Percentiles rank a stretch among this genome's conserved stretches.
Conservation (phyloP, 2,888 invertebrate species). For the Andrena fulva region DNA sequence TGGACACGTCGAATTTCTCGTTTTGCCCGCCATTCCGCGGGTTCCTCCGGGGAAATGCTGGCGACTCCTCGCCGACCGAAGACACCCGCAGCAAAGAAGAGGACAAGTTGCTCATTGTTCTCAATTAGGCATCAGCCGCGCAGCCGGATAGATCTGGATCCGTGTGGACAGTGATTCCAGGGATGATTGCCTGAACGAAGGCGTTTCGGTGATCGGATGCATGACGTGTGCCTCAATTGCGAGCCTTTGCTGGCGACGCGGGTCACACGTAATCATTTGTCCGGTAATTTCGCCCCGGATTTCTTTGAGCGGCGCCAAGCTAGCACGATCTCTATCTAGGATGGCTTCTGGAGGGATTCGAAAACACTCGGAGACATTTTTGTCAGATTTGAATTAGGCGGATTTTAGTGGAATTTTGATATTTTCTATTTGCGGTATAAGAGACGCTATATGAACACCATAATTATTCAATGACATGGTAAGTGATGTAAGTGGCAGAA, state of each 20-base stretch:
- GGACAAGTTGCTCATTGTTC: slow-evolving; percentile 64
- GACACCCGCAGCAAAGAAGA: slow-evolving; percentile 57
- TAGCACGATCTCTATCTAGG: too few relatives aligned
- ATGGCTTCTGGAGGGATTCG: too few relatives aligned
- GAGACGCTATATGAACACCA: too few relatives aligned
- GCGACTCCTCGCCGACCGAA: slow-evolving; percentile 27
- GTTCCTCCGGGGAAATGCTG: slow-evolving; percentile 25
- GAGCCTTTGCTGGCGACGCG: slow-evolving; percentile 19
- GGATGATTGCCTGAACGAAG: slow-evolving; percentile 57
- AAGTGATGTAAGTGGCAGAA: too few relatives aligned
- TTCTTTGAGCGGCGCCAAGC: neutral
- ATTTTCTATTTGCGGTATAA: too few relatives aligned
- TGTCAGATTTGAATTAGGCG: too few relatives aligned
- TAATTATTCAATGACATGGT: too few relatives aligned
- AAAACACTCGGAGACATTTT: too few relatives aligned
- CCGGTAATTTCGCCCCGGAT: neutral
- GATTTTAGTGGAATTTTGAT: too few relatives aligned
- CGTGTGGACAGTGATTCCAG: slow-evolving; percentile 58
- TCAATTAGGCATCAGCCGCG: slow-evolving; percentile 66
- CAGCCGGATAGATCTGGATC: slow-evolving; percentile 73
- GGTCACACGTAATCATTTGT: slow-evolving; percentile 29
- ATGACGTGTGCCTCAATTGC: slow-evolving; percentile 31
- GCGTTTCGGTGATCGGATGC: slow-evolving; percentile 50
- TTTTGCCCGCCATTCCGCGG: slow-evolving; percentile 4
- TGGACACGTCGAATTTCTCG: slow-evolving; percentile 65